Conservation (phyloP, 2,888 invertebrate genomes). For the Chalcis sispes region DNA sequence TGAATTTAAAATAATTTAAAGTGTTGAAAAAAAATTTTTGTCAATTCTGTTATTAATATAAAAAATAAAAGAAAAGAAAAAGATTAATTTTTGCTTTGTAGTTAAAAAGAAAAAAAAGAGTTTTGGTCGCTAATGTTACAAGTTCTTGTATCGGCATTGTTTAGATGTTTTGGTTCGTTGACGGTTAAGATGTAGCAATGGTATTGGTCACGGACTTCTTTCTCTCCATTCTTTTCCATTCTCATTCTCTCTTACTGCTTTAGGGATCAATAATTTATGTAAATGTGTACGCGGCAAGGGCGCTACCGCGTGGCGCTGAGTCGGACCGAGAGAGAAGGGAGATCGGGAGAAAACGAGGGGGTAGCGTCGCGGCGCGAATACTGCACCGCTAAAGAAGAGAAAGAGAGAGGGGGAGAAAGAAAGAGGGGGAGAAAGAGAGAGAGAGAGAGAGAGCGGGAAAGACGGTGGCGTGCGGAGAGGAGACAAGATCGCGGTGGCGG, state of each 20-base stretch:
- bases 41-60: too few species aligned
- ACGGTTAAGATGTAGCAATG: constrained; percentile 66
- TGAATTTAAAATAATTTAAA: too few species aligned
- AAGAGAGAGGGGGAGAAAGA: constrained; percentile 64
- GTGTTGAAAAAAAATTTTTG: too few species aligned
- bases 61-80: not conserved
- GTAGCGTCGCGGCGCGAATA: constrained; percentile 60
- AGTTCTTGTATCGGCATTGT: not conserved
- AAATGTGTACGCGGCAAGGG: constrained; percentile 76
- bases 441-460: constrained; percentile 62
- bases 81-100: too few species aligned
- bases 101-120: too few species aligned
- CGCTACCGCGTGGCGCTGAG: constrained; percentile 76
- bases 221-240: not conserved
- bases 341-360: constrained; percentile 60
- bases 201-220: constrained; percentile 70
- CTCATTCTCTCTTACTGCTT: constrained; percentile 65
- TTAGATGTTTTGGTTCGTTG: not conserved
- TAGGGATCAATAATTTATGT: constrained; percentile 76
- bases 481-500: constrained; percentile 59
- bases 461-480: constrained; percentile 58
- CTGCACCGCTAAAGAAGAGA: constrained; percentile 58
- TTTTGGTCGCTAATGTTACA: too few species aligned
- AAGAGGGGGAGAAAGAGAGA: constrained; percentile 63
- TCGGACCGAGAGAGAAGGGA: constrained; percentile 66